A percentile compares a stretch with the other conserved stretches of the same genome.
phyloP scores from a whole-genome alignment of 1,140 invertebrate genomes.

The Pogonognathellus flavescens region DNA sequence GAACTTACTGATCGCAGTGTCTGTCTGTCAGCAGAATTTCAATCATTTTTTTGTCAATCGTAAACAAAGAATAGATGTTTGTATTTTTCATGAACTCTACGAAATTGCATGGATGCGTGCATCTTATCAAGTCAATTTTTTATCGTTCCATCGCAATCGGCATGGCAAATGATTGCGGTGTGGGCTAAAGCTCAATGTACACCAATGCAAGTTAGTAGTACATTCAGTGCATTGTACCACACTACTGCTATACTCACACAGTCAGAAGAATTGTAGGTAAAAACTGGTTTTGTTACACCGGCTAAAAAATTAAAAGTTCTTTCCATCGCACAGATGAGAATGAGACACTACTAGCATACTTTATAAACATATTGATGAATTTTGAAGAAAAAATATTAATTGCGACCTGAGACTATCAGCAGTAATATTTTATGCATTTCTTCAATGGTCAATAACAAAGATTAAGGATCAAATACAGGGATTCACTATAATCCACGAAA shows the following conservation, averaged over 20 bases:
- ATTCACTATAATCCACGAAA: too few species aligned
- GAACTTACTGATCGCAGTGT: too few species aligned
- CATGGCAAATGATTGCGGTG: slow-evolving; percentile 24
- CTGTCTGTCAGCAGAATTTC: too few species aligned
- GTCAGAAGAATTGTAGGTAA: slow-evolving; percentile 38
- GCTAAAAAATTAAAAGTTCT: slow-evolving; percentile 34
- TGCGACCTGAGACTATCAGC: not conserved
- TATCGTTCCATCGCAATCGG: slow-evolving; percentile 20
- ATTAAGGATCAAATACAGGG: too few species aligned
- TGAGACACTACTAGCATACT: slow-evolving; percentile 25
- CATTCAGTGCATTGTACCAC: not conserved
- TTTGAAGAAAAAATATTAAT: not conserved
- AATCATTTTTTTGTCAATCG: too few species aligned
- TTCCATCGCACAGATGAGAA: too few species aligned
- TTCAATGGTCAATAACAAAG: not conserved
- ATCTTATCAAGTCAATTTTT: not conserved
- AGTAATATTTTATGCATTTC: not conserved
- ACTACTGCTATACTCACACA: not conserved
- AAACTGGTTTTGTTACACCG: slow-evolving; percentile 43
- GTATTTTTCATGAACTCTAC: slow-evolving; percentile 34
- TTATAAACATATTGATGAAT: not conserved
- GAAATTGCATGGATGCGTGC: slow-evolving; percentile 23
- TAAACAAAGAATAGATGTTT: slow-evolving; percentile 11
- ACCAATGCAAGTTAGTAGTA: slow-evolving; percentile 31
- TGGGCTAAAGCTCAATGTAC: not conserved